These are phyloP conservation scores for Mobula birostris DNA, from an alignment of 2,113 vertebrate species.

Conservation along the genomic window DNA sequence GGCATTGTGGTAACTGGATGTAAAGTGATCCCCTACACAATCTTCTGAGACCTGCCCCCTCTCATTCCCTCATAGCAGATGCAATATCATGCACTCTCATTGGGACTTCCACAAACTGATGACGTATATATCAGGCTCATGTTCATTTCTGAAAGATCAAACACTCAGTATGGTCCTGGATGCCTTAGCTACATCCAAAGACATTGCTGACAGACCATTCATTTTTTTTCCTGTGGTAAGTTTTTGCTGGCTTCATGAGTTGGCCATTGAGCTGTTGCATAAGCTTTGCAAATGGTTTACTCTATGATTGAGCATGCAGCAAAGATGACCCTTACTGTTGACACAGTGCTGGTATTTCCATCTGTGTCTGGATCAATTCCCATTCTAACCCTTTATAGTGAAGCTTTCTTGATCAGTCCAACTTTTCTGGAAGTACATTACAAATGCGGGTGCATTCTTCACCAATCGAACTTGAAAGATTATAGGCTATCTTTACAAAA, in stretches of 20 bases:
- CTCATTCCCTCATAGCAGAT: too few species aligned
- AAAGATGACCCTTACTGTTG: slow-evolving; percentile 19
- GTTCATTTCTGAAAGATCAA: not conserved
- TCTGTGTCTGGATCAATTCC: not conserved
- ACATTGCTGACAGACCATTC: not conserved
- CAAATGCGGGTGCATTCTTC: not conserved
- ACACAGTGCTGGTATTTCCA: slow-evolving; percentile 11
- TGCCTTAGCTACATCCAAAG: not conserved
- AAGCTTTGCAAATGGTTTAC: not conserved
- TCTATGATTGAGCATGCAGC: slow-evolving; percentile 10
- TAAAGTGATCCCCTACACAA: too few species aligned
- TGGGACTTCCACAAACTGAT: too few species aligned
- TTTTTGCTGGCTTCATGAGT: not conserved
- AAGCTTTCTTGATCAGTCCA: not conserved
- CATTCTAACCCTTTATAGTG: not conserved
- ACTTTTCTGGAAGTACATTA: not conserved
- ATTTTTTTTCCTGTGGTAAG: not conserved
- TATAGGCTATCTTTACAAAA: not conserved
- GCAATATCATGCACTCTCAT: too few species aligned
- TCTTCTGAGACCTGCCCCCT: too few species aligned
- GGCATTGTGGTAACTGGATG: too few species aligned
- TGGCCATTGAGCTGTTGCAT: not conserved
- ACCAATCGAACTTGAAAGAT: not conserved
- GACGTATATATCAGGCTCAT: not conserved
- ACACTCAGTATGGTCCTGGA: not conserved